phyloP scores from a whole-genome alignment of 2,888 invertebrate genomes.

The Phragmatobia fuliginosa region DNA sequence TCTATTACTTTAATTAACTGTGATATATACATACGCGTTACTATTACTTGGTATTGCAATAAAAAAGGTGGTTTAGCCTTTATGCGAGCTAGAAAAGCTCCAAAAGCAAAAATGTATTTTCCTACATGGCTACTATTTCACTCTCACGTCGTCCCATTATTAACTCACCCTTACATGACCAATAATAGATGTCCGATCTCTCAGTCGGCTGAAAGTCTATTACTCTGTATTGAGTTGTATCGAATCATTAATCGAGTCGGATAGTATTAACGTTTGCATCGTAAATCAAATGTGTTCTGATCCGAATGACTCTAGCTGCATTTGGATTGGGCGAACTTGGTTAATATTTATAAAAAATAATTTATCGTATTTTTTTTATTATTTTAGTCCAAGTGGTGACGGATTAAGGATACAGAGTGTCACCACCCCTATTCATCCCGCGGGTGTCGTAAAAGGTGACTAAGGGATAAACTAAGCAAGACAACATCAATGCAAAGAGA shows the following conservation, averaged over 20 bases:
- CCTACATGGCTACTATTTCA: neutral
- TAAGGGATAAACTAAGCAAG: too few relatives aligned
- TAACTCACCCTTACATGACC: conserved; percentile 25
- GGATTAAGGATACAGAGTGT: too few relatives aligned
- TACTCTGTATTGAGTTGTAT: conserved; percentile 50
- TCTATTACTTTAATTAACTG: too few relatives aligned
- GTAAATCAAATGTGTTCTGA: conserved; percentile 51
- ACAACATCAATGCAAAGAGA: too few relatives aligned
- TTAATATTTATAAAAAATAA: neutral
- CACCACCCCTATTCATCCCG: too few relatives aligned
- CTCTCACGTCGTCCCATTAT: conserved; percentile 7
- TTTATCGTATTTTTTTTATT: neutral
- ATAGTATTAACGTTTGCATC: conserved; percentile 43
- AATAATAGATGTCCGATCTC: conserved; percentile 48
- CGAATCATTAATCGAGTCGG: conserved; percentile 49
- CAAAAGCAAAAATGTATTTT: neutral
- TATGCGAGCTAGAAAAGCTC: neutral
- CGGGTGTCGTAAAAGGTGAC: too few relatives aligned
- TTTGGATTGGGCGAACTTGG: conserved; percentile 6
- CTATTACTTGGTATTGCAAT: neutral
- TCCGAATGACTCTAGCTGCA: conserved; percentile 39
- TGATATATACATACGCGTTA: neutral
- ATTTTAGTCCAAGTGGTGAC: too few relatives aligned
- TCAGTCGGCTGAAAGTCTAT: conserved; percentile 46
- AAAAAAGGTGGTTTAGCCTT: neutral